Conservation (phyloP, 2,888 invertebrate genomes). For the Cataglyphis livida region DNA sequence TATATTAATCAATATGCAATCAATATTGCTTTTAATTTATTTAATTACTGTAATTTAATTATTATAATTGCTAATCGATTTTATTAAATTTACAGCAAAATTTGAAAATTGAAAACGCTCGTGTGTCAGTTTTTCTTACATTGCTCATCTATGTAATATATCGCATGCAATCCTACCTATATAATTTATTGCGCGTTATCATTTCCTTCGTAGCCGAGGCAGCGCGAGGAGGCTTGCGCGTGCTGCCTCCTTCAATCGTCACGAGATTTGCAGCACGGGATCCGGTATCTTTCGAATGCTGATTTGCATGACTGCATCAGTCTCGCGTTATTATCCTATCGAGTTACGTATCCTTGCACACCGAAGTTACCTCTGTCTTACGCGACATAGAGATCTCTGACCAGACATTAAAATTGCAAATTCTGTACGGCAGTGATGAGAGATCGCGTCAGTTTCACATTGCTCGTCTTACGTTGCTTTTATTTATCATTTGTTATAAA, state of each 20-base stretch:
- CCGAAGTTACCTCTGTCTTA: slow-evolving; percentile 42
- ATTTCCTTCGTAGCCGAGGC: slow-evolving; percentile 17
- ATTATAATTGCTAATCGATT: not conserved
- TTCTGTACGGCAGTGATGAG: slow-evolving; percentile 74
- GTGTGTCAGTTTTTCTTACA: not conserved
- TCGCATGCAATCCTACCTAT: not conserved
- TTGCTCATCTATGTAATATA: slow-evolving; percentile 5
- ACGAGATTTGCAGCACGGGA: slow-evolving; percentile 54
- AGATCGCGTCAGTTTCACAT: slow-evolving; percentile 52
- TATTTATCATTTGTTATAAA: slow-evolving; percentile 36
- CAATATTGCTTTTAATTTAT: not conserved
- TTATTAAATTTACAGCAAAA: not conserved
- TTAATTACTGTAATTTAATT: not conserved
- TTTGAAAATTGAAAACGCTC: not conserved
- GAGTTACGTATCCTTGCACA: slow-evolving; percentile 66
- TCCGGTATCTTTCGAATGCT: slow-evolving; percentile 60
- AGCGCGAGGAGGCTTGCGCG: slow-evolving; percentile 6
- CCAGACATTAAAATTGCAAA: slow-evolving; percentile 80
- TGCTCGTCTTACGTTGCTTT: slow-evolving; percentile 31
- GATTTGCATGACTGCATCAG: slow-evolving; percentile 70
- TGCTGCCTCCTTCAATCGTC: slow-evolving; percentile 25
- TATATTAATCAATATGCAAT: not conserved
- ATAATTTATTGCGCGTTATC: slow-evolving; percentile 24
- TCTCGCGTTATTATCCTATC: slow-evolving; percentile 69
- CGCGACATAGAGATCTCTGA: slow-evolving; percentile 54